Evolutionary conservation across 2,888 invertebrate genomes (phyloP), one percentile per base, ranked within the genome.

Genomic region (Iselma pallidipennis): DNA sequence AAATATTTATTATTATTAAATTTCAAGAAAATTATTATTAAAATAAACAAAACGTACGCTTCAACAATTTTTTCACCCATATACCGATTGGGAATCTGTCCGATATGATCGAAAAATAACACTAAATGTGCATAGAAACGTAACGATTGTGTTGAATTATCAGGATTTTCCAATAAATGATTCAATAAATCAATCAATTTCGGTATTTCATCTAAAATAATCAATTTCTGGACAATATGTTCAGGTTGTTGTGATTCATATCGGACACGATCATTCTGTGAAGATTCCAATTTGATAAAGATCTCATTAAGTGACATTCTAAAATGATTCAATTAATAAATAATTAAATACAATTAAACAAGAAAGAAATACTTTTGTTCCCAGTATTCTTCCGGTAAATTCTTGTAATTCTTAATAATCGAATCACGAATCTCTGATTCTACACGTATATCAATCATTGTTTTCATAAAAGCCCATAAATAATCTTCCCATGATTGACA

Each of bases 401-500:
- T 74, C 19, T 82, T 78, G 69, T 87, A 88, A 4, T 80, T 79
- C 70, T 83, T 85, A 25, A 84, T 77, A 68, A 86, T 85, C 5
- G 55, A 48, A 53, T 86, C 85, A 31, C 91, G 82, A 26, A 93
- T 83, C 80, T 92, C 91, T 58, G 87, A 88, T 77, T 97, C 96
- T 0, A 96, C 94, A 67, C 90, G 85, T 12, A 91, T 87, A 77
- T 96, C 96, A 61, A 96, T 90, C 77, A 94, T 87, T 0, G 90
- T 87, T 75, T 88, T 89, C 66, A 94, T 83, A 78, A 94, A 90
- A 1, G 94, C 92, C 97, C 97, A 98, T 25, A 97, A 82, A 65
- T 91, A 83, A 80, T 98, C 97, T 74, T 93, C 90, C 96, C 96
- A 98, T 25, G 88, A 89, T n/a, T 84, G 83, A 65, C 94, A 91